phyloP scores from a whole-genome alignment of 1,140 invertebrate species.

The Caenorhabditis latens region DNA sequence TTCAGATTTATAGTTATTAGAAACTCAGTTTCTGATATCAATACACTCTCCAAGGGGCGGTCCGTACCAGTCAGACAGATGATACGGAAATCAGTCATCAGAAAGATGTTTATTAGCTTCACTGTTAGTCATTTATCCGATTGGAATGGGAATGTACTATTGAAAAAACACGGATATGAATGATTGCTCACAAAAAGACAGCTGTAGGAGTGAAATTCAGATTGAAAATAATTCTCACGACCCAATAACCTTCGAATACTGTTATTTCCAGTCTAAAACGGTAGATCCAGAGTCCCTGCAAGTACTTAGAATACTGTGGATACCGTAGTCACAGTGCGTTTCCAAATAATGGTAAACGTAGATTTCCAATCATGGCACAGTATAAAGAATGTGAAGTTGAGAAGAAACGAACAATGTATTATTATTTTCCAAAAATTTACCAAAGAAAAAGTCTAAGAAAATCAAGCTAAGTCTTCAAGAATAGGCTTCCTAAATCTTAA shows the following conservation, averaged over 20 bases:
- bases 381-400: no score
- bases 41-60: not conserved
- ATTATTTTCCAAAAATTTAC: no score
- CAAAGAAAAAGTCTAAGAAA: no score
- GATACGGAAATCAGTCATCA: conserved; percentile 33
- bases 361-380: no score
- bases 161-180: not conserved
- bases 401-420: no score
- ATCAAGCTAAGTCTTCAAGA: no score
- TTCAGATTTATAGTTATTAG: conserved; percentile 48
- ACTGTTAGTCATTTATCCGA: conserved; percentile 9
- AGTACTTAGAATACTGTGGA: no score
- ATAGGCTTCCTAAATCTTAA: no score
- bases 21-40: conserved; percentile 11
- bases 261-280: no score
- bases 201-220: not conserved
- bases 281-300: no score
- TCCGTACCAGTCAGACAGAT: not conserved
- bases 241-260: not conserved
- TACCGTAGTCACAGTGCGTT: no score
- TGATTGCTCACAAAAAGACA: not conserved
- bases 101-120: conserved; percentile 5
- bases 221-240: not conserved
- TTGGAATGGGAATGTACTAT: not conserved
- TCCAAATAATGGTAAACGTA: no score